Conservation (phyloP, 2,113 vertebrate species). For the Okapia johnstoni region DNA sequence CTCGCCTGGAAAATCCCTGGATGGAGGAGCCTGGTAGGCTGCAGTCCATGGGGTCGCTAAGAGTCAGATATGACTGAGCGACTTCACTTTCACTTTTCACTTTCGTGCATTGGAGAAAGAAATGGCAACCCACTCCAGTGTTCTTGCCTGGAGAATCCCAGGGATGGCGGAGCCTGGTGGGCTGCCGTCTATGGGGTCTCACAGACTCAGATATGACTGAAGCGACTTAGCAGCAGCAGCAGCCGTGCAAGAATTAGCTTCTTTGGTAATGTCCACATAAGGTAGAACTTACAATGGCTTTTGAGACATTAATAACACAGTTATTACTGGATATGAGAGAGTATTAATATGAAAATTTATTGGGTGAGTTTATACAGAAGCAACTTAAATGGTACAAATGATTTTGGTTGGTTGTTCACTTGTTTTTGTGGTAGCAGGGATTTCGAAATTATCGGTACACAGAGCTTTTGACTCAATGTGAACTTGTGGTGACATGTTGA, state of each 20-base stretch:
- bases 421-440: slow-evolving; percentile 10
- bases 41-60: no score
- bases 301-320: background rate
- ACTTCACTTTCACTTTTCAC: no score
- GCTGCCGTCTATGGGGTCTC: no score
- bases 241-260: background rate
- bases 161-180: no score
- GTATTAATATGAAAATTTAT: slow-evolving; percentile 8
- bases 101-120: no score
- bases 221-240: no score
- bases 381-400: background rate
- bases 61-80: no score
- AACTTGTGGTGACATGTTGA: slow-evolving; percentile 6
- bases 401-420: background rate
- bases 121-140: no score
- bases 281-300: slow-evolving; percentile 12
- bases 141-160: no score
- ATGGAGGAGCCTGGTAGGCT: no score
- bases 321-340: background rate
- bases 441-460: background rate
- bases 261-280: background rate
- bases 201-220: no score
- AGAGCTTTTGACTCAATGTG: slow-evolving; percentile 10
- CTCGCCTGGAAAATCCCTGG: no score
- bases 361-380: background rate